These are phyloP conservation scores for Sebastiscus albofasciatus DNA, from an alignment of 2,797 vertebrate species.

Conservation along the genomic window DNA sequence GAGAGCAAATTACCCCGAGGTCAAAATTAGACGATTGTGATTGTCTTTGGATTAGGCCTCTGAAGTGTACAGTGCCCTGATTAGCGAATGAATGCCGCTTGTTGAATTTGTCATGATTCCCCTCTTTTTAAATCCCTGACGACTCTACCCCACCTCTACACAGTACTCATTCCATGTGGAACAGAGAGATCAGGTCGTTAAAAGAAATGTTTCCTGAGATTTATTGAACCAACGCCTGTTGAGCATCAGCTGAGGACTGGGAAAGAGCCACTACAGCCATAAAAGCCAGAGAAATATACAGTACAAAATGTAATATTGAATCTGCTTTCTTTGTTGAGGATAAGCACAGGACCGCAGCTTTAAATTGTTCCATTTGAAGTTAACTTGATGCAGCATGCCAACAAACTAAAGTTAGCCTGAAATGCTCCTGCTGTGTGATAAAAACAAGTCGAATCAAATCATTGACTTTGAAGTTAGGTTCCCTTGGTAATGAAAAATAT, in stretches of 20 bases:
- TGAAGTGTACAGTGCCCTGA: constrained; percentile 24
- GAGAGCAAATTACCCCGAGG: constrained; percentile 40
- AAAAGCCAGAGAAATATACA: neutral
- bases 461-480: constrained; percentile 3
- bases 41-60: constrained; percentile 35
- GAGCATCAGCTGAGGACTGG: neutral
- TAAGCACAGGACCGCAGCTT: neutral
- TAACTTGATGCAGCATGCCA: neutral
- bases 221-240: neutral
- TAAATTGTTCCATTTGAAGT: neutral
- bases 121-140: neutral
- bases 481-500: neutral
- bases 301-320: neutral
- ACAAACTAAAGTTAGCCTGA: constrained; percentile 1
- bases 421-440: constrained; percentile 1
- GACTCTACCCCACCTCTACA: neutral
- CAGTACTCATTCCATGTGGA: neutral
- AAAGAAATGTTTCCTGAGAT: constrained; percentile 7
- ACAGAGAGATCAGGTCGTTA: neutral
- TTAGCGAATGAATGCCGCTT: constrained; percentile 30
- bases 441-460: neutral
- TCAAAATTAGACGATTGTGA: constrained; percentile 47
- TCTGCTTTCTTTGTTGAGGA: neutral
- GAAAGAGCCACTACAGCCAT: neutral
- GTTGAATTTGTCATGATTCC: constrained; percentile 1